Conservation (phyloP, 2,113 vertebrate species). For the Xerus inauris region DNA sequence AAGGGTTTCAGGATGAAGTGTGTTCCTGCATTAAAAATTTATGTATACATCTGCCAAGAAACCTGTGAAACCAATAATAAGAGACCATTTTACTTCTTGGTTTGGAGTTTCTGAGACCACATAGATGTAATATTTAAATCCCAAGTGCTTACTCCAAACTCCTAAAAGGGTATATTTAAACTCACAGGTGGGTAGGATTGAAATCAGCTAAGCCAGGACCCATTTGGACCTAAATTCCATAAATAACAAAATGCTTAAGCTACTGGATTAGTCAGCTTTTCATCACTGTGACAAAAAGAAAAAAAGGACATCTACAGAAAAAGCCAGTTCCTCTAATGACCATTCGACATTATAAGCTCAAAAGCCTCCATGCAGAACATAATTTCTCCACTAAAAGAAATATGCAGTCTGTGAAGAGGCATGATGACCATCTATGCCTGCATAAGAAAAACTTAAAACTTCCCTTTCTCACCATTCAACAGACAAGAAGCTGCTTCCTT, state of each 20-base stretch:
- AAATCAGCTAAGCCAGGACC: background rate
- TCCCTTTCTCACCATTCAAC: background rate
- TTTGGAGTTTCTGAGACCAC: slow-evolving; percentile 13
- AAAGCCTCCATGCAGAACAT: background rate
- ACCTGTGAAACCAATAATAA: background rate
- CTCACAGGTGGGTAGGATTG: background rate
- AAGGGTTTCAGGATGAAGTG: background rate
- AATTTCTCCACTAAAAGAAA: background rate
- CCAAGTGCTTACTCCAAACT: background rate
- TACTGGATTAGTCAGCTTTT: background rate
- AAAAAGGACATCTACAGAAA: background rate
- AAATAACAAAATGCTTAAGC: background rate
- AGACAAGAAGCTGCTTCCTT: background rate
- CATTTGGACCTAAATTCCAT: background rate
- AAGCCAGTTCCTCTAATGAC: background rate
- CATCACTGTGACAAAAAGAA: background rate
- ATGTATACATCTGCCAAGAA: background rate
- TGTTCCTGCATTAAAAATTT: background rate
- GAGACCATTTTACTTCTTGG: background rate
- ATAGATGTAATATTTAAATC: background rate
- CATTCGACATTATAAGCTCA: background rate
- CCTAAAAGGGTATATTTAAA: background rate
- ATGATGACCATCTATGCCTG: too few species aligned
- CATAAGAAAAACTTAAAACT: background rate
- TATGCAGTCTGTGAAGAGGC: background rate